phyloP scores from a whole-genome alignment of 2,888 invertebrate genomes.

The Brachyptera risi region DNA sequence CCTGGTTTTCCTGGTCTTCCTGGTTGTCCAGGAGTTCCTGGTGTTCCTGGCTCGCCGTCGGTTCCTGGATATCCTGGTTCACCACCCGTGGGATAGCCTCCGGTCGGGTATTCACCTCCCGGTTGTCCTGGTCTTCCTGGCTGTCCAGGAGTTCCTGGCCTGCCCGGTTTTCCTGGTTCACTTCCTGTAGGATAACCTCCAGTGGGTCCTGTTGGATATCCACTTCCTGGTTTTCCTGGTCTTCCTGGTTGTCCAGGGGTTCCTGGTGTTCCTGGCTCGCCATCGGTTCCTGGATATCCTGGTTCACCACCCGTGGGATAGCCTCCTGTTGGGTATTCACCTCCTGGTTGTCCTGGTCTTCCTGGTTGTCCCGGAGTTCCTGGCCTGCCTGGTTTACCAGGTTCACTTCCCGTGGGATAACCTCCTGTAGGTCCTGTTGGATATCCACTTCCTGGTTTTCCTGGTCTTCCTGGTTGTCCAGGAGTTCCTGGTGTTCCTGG shows the following conservation, averaged over 20 bases:
- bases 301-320: constrained; percentile 36
- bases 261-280: constrained; percentile 33
- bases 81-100: constrained; percentile 39
- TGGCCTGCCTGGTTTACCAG: constrained; percentile 33
- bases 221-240: constrained; percentile 32
- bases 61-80: constrained; percentile 40
- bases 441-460: constrained; percentile 17
- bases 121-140: constrained; percentile 33
- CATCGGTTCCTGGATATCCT: constrained; percentile 29
- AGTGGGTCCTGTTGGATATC: constrained; percentile 32
- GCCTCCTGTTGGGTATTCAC: too few relatives aligned
- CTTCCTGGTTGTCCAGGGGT: constrained; percentile 31
- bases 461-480: constrained; percentile 33
- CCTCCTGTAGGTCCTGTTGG: constrained; percentile 4
- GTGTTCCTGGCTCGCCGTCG: constrained; percentile 25
- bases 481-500: constrained; percentile 35
- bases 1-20: constrained; percentile 41
- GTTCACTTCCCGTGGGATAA: constrained; percentile 38
- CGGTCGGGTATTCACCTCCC: constrained; percentile 36
- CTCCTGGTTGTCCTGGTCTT: constrained; percentile 38
- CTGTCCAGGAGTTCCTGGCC: too few relatives aligned
- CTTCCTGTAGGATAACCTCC: constrained; percentile 33
- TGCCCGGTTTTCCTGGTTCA: too few relatives aligned
- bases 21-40: constrained; percentile 39
- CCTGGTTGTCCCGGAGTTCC: constrained; percentile 33